phyloP scores from a whole-genome alignment of 2,113 vertebrate genomes.

The Cranoglanis bouderius region DNA sequence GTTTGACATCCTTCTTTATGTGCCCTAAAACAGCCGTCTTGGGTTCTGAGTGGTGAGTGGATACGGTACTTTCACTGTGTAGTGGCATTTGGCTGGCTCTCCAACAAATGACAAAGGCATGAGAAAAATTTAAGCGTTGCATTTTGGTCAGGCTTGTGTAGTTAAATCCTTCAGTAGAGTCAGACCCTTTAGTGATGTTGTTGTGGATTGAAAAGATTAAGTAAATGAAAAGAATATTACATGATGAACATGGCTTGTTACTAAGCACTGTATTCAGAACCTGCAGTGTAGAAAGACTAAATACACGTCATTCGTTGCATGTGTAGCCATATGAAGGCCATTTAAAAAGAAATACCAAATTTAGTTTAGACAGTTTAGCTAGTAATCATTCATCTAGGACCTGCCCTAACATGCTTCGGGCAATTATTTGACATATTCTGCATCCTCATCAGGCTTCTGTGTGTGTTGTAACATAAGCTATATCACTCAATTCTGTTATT shows the following conservation, averaged over 20 bases:
- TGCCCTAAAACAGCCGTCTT: conserved; percentile 4
- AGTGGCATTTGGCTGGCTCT: not conserved
- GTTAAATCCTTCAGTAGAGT: not conserved
- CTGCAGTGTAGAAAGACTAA: not conserved
- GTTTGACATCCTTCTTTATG: conserved; percentile 30
- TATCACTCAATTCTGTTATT: not conserved
- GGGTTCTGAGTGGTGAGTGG: not conserved
- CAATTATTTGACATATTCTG: not conserved
- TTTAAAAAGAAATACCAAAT: not conserved
- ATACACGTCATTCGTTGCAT: not conserved
- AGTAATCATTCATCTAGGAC: not conserved
- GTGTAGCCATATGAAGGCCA: not conserved
- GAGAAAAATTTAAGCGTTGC: not conserved
- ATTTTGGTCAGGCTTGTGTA: not conserved
- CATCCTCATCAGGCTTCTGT: not conserved
- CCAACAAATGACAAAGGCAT: not conserved
- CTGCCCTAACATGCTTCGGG: not conserved
- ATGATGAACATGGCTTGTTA: not conserved
- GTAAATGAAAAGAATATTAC: not conserved
- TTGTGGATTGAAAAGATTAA: not conserved
- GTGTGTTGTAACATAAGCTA: not conserved
- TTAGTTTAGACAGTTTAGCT: not conserved
- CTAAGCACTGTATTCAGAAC: not conserved
- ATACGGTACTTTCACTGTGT: not conserved
- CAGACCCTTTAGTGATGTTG: not conserved